Evolutionary conservation across 2,888 invertebrate genomes (phyloP).

Genomic region (Chrysolina haemoptera): DNA sequence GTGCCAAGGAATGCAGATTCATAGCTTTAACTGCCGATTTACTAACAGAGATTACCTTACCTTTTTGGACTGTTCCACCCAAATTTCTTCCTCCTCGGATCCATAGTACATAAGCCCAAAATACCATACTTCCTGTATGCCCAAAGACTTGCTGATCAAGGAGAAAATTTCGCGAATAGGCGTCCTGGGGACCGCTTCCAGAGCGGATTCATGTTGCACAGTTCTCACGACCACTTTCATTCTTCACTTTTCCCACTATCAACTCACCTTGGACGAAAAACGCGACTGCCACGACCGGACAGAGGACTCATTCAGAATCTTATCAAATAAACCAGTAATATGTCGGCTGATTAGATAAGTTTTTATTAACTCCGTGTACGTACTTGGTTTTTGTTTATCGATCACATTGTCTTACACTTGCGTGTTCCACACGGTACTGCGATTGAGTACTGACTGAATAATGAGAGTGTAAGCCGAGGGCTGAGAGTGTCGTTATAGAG

Average conservation of each 20-base stretch:
- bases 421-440: conserved; percentile 6
- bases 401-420: conserved; percentile 16
- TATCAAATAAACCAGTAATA: conserved; percentile 37
- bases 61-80: conserved; percentile 67
- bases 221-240: conserved; percentile 64
- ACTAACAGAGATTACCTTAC: conserved; percentile 47
- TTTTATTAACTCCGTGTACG: conserved; percentile 1
- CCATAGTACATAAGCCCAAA: conserved; percentile 64
- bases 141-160: conserved; percentile 63
- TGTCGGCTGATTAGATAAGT: conserved; percentile 39
- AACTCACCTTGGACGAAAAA: not conserved
- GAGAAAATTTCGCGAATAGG: conserved; percentile 60
- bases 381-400: conserved; percentile 15
- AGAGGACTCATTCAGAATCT: conserved; percentile 26
- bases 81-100: conserved; percentile 59
- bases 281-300: not conserved
- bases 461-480: too few species aligned
- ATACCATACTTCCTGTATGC: conserved; percentile 66
- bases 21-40: not conserved
- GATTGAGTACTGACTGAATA: not conserved
- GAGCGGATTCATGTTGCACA: conserved; percentile 63
- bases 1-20: not conserved
- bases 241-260: conserved; percentile 30
- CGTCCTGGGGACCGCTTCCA: conserved; percentile 61
- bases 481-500: conserved; percentile 12